phyloP scores from a whole-genome alignment of 2,113 vertebrate genomes.

The Cyprinus carpio region DNA sequence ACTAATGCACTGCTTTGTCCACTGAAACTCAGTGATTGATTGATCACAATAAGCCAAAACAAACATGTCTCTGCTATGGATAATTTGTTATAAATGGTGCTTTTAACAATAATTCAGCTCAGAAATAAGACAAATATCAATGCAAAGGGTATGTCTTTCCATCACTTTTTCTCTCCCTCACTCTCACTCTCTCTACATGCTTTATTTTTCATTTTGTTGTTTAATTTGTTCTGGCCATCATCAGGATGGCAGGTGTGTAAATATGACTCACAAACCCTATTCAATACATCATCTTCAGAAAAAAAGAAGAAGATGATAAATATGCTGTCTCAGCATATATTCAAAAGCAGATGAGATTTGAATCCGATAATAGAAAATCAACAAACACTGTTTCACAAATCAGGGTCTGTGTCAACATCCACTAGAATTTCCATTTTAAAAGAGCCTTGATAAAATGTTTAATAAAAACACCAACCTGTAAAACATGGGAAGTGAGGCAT shows the following conservation, averaged over 20 bases:
- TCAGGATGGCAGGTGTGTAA: conserved; percentile 76
- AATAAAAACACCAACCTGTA: neutral
- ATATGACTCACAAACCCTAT: conserved; percentile 67
- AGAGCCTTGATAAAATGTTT: neutral
- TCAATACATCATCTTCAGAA: conserved; percentile 52
- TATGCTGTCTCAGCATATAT: conserved; percentile 53
- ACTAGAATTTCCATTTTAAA: neutral
- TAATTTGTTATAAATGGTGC: neutral
- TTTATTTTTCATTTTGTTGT: conserved; percentile 64
- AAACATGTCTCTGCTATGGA: neutral
- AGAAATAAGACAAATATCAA: neutral
- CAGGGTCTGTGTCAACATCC: conserved; percentile 8
- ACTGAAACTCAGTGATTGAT: conserved; percentile 23
- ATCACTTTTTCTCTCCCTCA: neutral
- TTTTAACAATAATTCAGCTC: conserved; percentile 14
- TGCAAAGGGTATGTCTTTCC: neutral
- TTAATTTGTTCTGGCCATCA: conserved; percentile 54
- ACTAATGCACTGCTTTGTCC: conserved; percentile 45
- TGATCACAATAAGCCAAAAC: conserved; percentile 15
- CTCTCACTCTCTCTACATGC: conserved; percentile 5
- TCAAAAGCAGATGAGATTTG: conserved; percentile 55
- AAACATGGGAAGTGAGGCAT: neutral
- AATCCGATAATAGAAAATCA: conserved; percentile 55
- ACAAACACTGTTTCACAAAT: conserved; percentile 33
- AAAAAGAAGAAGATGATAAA: conserved; percentile 57